phyloP scores from a whole-genome alignment of 2,888 invertebrate species.

The Cenopis cana region DNA sequence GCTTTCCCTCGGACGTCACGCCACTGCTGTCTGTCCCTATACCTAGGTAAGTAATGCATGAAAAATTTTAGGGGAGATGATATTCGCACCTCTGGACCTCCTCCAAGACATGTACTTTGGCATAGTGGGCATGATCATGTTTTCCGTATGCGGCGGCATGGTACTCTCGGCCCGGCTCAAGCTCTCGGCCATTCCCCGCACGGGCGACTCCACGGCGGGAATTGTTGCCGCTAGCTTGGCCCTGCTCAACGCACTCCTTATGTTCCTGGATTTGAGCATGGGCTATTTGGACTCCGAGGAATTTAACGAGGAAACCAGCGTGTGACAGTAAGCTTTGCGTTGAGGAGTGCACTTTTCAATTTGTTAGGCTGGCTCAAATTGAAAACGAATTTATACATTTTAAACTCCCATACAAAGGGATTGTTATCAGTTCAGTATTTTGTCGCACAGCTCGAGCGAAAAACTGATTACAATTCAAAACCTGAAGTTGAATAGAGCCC shows the following conservation, averaged over 20 bases:
- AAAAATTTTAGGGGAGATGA: constrained; percentile 74
- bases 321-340: constrained; percentile 57
- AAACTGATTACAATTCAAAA: background rate
- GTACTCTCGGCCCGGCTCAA: constrained; percentile 62
- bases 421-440: background rate
- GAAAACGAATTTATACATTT: too few species aligned
- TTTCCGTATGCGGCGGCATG: constrained; percentile 69
- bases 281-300: constrained; percentile 66
- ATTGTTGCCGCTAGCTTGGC: constrained; percentile 61
- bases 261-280: constrained; percentile 74
- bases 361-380: background rate
- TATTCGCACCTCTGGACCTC: constrained; percentile 76
- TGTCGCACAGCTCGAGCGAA: background rate
- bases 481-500: constrained; percentile 4
- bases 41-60: constrained; percentile 17
- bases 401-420: too few species aligned
- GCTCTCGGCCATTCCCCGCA: constrained; percentile 60
- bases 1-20: constrained; percentile 13
- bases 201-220: constrained; percentile 67
- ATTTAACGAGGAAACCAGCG: constrained; percentile 54
- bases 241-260: constrained; percentile 66
- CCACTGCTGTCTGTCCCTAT: constrained; percentile 22
- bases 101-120: constrained; percentile 80
- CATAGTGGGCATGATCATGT: constrained; percentile 68
- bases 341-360: constrained; percentile 11